phyloP scores from a whole-genome alignment of 2,888 invertebrate genomes.

The Zonitis immaculata region DNA sequence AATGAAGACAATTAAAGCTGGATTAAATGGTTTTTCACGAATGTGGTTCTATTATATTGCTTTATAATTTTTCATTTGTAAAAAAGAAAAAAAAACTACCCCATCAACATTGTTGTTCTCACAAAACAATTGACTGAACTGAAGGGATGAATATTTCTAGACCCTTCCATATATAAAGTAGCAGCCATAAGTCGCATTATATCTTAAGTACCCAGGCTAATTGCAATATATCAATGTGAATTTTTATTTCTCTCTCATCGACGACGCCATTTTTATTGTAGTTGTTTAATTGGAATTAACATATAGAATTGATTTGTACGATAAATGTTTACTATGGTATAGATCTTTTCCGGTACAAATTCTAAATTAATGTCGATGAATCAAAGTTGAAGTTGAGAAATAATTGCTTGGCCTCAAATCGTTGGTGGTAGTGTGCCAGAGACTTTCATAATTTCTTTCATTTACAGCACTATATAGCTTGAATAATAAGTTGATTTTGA shows the following conservation, averaged over 20 bases:
- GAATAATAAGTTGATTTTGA: constrained; percentile 32
- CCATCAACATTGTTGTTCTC: not conserved
- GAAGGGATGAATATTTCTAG: not conserved
- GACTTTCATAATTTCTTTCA: constrained; percentile 46
- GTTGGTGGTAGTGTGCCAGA: constrained; percentile 25
- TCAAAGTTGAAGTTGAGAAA: constrained; percentile 33
- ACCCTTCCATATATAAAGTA: too few species aligned
- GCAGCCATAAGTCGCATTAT: too few species aligned
- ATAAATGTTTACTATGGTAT: constrained; percentile 20
- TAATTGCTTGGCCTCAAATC: constrained; percentile 31
- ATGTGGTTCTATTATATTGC: constrained; percentile 6
- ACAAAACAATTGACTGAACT: not conserved
- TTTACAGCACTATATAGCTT: constrained; percentile 32
- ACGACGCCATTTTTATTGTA: not conserved
- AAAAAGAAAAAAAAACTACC: too few species aligned
- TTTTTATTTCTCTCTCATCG: not conserved
- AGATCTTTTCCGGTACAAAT: constrained; percentile 32
- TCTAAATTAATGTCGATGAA: constrained; percentile 38
- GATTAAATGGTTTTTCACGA: constrained; percentile 5
- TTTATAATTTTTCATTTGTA: constrained; percentile 2
- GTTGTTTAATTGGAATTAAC: constrained; percentile 31
- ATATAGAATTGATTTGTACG: constrained; percentile 19
- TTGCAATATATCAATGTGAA: constrained; percentile 18
- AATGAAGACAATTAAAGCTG: constrained; percentile 33
- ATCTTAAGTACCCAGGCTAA: too few species aligned